A percentile compares a stretch with the other conserved stretches of the same genome.
These are phyloP conservation scores for Tenualosa thibaudeaui DNA, from an alignment of 2,797 vertebrate species.

Conservation along the genomic window DNA sequence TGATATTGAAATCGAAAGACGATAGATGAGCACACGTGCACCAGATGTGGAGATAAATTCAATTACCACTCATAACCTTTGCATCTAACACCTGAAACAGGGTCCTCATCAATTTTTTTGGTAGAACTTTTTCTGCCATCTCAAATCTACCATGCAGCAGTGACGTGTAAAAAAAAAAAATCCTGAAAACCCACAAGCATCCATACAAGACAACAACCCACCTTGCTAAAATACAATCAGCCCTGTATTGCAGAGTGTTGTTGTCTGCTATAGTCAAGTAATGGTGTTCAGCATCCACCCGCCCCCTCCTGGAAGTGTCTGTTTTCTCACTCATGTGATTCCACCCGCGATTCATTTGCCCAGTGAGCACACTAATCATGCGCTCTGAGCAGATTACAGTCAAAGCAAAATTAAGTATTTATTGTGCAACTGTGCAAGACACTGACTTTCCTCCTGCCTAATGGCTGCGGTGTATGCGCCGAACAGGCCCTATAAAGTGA, in stretches of 20 bases:
- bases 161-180: background rate
- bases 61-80: slow-evolving; percentile 32
- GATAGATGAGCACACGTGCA: slow-evolving; percentile 50
- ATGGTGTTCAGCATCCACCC: background rate
- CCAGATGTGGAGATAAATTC: slow-evolving; percentile 49
- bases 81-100: background rate
- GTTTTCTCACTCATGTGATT: slow-evolving; percentile 9
- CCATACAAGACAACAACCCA: background rate
- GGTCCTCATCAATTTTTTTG: background rate
- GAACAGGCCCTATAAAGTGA: slow-evolving; percentile 31
- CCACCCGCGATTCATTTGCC: slow-evolving; percentile 37
- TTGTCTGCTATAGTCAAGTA: background rate
- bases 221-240: background rate
- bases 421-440: slow-evolving; percentile 35
- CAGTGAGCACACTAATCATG: slow-evolving; percentile 34
- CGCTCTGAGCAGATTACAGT: slow-evolving; percentile 39
- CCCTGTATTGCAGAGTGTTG: background rate
- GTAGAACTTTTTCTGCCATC: background rate
- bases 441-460: slow-evolving; percentile 30
- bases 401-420: slow-evolving; percentile 50
- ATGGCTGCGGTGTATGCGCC: slow-evolving; percentile 26
- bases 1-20: slow-evolving; percentile 56
- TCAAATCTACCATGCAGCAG: slow-evolving; percentile 10
- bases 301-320: background rate
- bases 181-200: background rate